phyloP scores from a whole-genome alignment of 1,140 invertebrate genomes.

The Micrasema longulum region DNA sequence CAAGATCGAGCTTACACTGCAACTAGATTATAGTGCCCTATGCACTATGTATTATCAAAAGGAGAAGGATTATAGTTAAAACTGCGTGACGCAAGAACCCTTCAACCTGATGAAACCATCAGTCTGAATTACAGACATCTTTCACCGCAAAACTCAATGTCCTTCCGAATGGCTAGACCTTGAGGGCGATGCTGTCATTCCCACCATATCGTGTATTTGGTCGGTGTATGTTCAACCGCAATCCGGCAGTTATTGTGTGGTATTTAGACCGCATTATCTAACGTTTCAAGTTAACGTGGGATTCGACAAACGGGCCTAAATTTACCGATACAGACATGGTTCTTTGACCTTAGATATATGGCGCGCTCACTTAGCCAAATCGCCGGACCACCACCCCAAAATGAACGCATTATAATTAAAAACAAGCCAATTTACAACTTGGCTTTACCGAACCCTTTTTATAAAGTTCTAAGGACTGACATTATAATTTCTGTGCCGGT shows the following conservation, averaged over 20 bases:
- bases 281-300: too few relatives aligned
- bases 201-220: not conserved
- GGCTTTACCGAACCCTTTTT: not conserved
- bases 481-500: conserved; percentile 4
- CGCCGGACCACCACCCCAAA: not conserved
- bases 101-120: too few relatives aligned
- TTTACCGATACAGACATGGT: conserved; percentile 35
- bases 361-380: conserved; percentile 1
- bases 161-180: not conserved
- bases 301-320: not conserved
- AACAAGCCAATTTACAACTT: not conserved
- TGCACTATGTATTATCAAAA: too few relatives aligned
- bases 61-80: too few relatives aligned
- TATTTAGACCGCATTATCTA: too few relatives aligned
- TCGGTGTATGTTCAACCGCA: too few relatives aligned
- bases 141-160: not conserved
- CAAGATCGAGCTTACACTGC: too few relatives aligned
- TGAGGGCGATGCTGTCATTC: conserved; percentile 3
- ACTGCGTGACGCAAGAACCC: too few relatives aligned
- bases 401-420: too few relatives aligned
- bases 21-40: too few relatives aligned
- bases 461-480: not conserved
- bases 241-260: too few relatives aligned
- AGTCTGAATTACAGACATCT: not conserved
- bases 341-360: conserved; percentile 27